Evolutionary conservation across 2,888 invertebrate species (phyloP).

Genomic region (Acholoe squamosa): DNA sequence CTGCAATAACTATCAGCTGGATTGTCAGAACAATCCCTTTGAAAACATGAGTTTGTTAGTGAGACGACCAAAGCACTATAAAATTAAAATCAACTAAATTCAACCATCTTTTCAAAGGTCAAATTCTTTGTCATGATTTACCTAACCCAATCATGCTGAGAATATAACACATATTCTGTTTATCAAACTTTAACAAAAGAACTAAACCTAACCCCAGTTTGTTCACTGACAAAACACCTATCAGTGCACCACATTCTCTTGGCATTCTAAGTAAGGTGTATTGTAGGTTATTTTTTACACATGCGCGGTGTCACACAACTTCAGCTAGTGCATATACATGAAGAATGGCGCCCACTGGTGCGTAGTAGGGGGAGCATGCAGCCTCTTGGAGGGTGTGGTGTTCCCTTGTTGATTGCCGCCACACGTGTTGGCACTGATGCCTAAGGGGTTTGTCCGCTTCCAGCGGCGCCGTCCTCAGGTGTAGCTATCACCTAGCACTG

Average conservation of each 20-base stretch:
- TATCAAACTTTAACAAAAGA: too few relatives aligned
- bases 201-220: neutral
- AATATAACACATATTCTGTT: neutral
- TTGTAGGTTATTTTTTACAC: neutral
- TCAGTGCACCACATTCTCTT: slow-evolving; percentile 42
- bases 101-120: neutral
- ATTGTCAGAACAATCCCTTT: neutral
- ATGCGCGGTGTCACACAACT: neutral
- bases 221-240: slow-evolving; percentile 1
- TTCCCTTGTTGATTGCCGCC: neutral
- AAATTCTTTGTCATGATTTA: neutral
- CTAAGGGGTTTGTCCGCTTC: neutral
- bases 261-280: slow-evolving; percentile 38
- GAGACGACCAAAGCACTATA: neutral
- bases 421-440: neutral
- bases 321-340: slow-evolving; percentile 34
- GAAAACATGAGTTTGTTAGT: neutral
- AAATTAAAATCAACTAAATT: neutral
- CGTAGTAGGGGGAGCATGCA: neutral
- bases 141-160: slow-evolving; percentile 9
- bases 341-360: slow-evolving; percentile 31
- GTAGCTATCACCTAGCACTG: slow-evolving; percentile 37
- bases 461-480: slow-evolving; percentile 26
- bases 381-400: neutral
- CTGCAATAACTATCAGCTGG: neutral